Base-by-base conservation (phyloP, 1,140 invertebrate genomes). In the Leptinotarsa lineolata region DNA sequence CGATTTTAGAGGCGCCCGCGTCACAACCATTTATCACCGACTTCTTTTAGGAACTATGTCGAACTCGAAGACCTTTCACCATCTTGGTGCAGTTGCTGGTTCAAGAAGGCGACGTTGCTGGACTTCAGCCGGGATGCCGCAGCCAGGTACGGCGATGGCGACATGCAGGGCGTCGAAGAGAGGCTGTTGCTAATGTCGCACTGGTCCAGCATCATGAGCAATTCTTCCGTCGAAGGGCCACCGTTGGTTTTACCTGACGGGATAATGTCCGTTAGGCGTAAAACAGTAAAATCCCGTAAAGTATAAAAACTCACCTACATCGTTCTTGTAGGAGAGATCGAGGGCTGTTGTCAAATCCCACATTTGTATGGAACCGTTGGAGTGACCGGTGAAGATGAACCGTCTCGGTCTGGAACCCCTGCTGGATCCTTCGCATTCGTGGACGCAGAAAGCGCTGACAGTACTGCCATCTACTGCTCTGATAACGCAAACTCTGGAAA, bases 291-390 rank as follows among this genome's bases (percentile, higher is more conserved):
- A 39, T 39, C 30, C 8, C 8, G 8, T 11, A 8, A 39, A 39
- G 8, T 39, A 39, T 39, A 39, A 39, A 39, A 39, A 39, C 48
- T 83, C 85, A 91, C 90, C 88, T 83, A 87, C 86, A 83, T 88
- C 86, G 80, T 88, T 87, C 87, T 93, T 91, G 80, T 90, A 86
- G 81, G 91, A 87, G 70, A 93, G 89, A 85, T 98, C 95, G 20
- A 99, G 86, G 63, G 96, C 97, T 12, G 96, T 98, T 3, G 96
- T 98, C 45, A 99, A 87, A 87, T 99, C 97, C 97, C 97, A 99
- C 94, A 99, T 97, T 88, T 98, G 97, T 78, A 98, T 93, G 67
- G 93, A 93, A 64, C 97, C 97, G 83, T 95, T 97, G 18, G 92
- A 91, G 84, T 99, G 97, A 5, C 97, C 97, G 18, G 97, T 98